Conservation (phyloP, 2,888 invertebrate species). For the Melanophora roralis region DNA sequence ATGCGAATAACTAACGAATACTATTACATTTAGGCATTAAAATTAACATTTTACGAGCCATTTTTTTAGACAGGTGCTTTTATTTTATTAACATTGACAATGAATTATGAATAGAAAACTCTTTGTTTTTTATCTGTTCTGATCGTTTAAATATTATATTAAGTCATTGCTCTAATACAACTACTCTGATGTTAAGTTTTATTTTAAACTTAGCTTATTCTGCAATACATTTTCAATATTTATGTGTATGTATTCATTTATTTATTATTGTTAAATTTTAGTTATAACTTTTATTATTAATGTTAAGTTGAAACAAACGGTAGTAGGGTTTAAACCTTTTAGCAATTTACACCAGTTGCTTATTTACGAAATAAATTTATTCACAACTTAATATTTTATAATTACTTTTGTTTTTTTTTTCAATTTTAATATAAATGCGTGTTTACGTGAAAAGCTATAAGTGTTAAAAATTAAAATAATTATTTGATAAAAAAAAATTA, state of each 20-base stretch:
- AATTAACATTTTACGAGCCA: neutral
- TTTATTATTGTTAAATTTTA: slow-evolving; percentile 14
- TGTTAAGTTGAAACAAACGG: slow-evolving; percentile 43
- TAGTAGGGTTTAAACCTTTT: slow-evolving; percentile 59
- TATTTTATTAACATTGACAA: slow-evolving; percentile 33
- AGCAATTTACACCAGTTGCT: slow-evolving; percentile 41
- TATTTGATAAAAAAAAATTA: slow-evolving; percentile 3
- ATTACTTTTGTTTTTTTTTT: neutral
- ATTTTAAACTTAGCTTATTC: slow-evolving; percentile 2
- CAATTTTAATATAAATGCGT: slow-evolving; percentile 28
- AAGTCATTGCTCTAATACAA: neutral
- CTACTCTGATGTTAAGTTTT: neutral
- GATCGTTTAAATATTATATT: slow-evolving; percentile 22
- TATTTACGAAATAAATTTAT: neutral
- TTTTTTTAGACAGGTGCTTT: neutral
- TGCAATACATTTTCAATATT: neutral
- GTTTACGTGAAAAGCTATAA: slow-evolving; percentile 35
- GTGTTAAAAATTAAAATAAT: slow-evolving; percentile 39
- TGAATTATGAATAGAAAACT: slow-evolving; percentile 8
- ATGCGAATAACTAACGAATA: neutral
- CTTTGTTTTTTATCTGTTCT: slow-evolving; percentile 11
- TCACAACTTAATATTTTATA: neutral
- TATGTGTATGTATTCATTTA: neutral
- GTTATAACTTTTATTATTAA: slow-evolving; percentile 48
- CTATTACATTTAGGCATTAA: neutral